phyloP scores from a whole-genome alignment of 2,888 invertebrate species.

The Sarcophaga carnaria region DNA sequence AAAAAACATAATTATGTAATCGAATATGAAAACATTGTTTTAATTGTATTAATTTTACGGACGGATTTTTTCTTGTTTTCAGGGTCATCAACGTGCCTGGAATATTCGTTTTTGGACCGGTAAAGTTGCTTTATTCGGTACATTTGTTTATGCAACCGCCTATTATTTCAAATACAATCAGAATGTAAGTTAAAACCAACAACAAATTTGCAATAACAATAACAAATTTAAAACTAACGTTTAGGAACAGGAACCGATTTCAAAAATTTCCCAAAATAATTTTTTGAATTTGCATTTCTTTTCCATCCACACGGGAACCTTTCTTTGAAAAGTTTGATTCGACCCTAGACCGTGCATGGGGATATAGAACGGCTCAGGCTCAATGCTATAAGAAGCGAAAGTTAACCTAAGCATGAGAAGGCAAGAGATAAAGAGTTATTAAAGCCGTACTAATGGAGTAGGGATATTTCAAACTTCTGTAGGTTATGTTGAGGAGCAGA shows the following conservation, averaged over 20 bases:
- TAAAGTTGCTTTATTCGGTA: constrained; percentile 83
- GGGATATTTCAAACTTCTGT: no score
- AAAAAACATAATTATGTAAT: constrained; percentile 69
- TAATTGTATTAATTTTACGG: constrained; percentile 2
- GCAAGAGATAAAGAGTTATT: no score
- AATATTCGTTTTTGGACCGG: constrained; percentile 85
- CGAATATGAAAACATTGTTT: background rate
- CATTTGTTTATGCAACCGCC: constrained; percentile 83
- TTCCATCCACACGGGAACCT: no score
- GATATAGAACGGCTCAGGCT: no score
- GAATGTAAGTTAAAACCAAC: constrained; percentile 85
- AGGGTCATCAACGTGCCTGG: constrained; percentile 85
- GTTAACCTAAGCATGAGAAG: no score
- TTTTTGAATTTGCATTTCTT: no score
- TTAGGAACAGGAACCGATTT: background rate
- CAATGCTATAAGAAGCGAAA: no score
- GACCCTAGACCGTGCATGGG: no score
- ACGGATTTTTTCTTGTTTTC: background rate
- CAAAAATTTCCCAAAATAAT: background rate
- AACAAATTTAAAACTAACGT: background rate
- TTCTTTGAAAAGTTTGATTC: no score
- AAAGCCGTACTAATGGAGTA: no score
- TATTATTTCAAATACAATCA: constrained; percentile 93
- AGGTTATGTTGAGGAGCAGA: no score
- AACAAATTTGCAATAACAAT: background rate